These are phyloP conservation scores for Phocides pigmalion DNA, from an alignment of 1,140 invertebrate species.

Conservation along the genomic window DNA sequence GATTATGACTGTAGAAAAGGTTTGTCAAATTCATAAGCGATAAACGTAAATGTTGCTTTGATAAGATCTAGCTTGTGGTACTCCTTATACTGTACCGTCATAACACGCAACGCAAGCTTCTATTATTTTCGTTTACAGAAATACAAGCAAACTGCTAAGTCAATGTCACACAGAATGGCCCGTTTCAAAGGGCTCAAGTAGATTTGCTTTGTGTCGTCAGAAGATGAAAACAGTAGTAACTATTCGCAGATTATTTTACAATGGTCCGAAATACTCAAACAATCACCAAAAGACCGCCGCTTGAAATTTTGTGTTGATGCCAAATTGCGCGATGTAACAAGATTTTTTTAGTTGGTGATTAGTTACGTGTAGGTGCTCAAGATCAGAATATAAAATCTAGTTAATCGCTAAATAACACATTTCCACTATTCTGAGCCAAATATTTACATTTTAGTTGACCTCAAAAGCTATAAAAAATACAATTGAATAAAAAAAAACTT, in stretches of 20 bases:
- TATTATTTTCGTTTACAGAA: not conserved
- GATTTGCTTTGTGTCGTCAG: not conserved
- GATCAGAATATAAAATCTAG: not conserved
- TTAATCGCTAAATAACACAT: not conserved
- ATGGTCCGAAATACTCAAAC: not conserved
- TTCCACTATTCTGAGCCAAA: not conserved
- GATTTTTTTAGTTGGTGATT: not conserved
- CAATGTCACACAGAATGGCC: too few species aligned
- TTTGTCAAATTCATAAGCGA: too few species aligned
- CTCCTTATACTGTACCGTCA: not conserved
- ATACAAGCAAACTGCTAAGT: not conserved
- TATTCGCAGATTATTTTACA: not conserved
- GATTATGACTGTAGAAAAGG: too few species aligned
- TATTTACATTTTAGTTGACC: not conserved
- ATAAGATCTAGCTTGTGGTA: too few species aligned
- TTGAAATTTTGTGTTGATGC: not conserved
- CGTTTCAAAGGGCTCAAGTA: not conserved
- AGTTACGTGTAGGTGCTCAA: not conserved
- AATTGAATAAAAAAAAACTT: too few species aligned
- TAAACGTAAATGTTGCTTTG: too few species aligned
- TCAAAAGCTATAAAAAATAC: not conserved
- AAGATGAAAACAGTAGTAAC: not conserved
- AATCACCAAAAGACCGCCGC: not conserved
- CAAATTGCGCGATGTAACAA: not conserved
- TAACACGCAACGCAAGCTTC: not conserved